A percentile compares a stretch with the other conserved stretches of the same genome.
phyloP scores from a whole-genome alignment of 1,140 invertebrate genomes.

The Medauroidea extradentata region DNA sequence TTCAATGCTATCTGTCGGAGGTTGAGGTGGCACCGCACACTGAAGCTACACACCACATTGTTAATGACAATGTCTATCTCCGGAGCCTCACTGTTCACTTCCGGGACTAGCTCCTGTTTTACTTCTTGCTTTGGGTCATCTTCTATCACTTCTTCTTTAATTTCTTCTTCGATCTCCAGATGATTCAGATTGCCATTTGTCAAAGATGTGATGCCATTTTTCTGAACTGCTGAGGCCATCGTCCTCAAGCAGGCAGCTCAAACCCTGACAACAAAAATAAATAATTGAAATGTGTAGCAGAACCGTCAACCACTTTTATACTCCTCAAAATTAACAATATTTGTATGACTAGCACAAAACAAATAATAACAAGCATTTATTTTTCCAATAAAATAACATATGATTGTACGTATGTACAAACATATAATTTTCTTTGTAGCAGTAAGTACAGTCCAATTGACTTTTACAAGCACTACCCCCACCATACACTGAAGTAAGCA shows the following conservation, averaged over 20 bases:
- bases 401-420: too few species aligned
- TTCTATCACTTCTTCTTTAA: conserved; percentile 20
- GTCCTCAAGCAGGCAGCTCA: conserved; percentile 19
- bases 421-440: too few species aligned
- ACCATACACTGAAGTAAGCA: too few species aligned
- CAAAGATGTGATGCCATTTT: conserved; percentile 64
- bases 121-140: conserved; percentile 23
- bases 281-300: too few species aligned
- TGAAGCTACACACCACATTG: conserved; percentile 98
- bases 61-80: conserved; percentile 94
- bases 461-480: too few species aligned
- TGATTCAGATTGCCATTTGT: conserved; percentile 51
- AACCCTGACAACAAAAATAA: too few species aligned
- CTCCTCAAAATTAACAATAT: too few species aligned
- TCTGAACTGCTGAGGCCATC: conserved; percentile 69
- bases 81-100: conserved; percentile 38
- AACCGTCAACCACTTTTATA: too few species aligned
- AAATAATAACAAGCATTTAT: too few species aligned
- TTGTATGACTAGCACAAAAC: too few species aligned
- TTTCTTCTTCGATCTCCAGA: conserved; percentile 46
- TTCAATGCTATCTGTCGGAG: conserved; percentile 89
- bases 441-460: too few species aligned
- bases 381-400: too few species aligned
- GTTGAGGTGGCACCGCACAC: conserved; percentile 95
- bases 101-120: conserved; percentile 44